phyloP scores from a whole-genome alignment of 2,797 vertebrate genomes.

The Cyprinodon diabolis region DNA sequence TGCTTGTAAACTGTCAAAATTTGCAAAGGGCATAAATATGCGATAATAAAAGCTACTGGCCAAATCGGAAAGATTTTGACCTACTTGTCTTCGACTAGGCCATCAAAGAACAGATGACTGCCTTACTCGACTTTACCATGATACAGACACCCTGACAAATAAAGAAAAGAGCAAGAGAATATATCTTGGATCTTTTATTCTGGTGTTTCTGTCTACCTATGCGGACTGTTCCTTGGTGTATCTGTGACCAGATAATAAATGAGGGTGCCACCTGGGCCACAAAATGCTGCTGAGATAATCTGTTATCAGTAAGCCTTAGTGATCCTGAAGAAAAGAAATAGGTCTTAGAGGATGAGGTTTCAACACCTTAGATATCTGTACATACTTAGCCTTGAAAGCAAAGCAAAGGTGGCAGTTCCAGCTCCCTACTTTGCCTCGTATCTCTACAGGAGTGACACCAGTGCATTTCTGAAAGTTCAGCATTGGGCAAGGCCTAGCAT shows the following conservation, averaged over 20 bases:
- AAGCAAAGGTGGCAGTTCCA: conserved; percentile 69
- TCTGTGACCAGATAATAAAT: conserved; percentile 78
- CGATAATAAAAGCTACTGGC: neutral
- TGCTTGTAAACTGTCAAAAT: neutral
- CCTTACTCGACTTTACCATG: conserved; percentile 41
- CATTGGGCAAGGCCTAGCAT: conserved; percentile 36
- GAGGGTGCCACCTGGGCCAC: conserved; percentile 76
- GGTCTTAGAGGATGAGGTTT: conserved; percentile 75
- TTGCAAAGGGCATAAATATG: neutral
- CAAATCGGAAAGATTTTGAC: neutral
- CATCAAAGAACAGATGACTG: conserved; percentile 18
- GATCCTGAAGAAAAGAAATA: conserved; percentile 74
- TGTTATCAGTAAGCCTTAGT: conserved; percentile 76
- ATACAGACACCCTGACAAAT: conserved; percentile 35
- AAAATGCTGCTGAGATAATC: conserved; percentile 78
- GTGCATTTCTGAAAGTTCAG: conserved; percentile 59
- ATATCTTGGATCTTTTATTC: conserved; percentile 62
- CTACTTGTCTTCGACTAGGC: conserved; percentile 16
- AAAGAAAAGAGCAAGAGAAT: conserved; percentile 57
- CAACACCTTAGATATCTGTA: conserved; percentile 79
- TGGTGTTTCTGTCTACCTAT: conserved; percentile 67
- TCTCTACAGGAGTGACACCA: conserved; percentile 66
- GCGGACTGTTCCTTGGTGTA: conserved; percentile 66
- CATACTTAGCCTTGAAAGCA: conserved; percentile 77
- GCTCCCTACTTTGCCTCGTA: conserved; percentile 68